A percentile compares a stretch with the other conserved stretches of the same genome.
phyloP scores from a whole-genome alignment of 1,140 invertebrate species.

The Lucilia cuprina region DNA sequence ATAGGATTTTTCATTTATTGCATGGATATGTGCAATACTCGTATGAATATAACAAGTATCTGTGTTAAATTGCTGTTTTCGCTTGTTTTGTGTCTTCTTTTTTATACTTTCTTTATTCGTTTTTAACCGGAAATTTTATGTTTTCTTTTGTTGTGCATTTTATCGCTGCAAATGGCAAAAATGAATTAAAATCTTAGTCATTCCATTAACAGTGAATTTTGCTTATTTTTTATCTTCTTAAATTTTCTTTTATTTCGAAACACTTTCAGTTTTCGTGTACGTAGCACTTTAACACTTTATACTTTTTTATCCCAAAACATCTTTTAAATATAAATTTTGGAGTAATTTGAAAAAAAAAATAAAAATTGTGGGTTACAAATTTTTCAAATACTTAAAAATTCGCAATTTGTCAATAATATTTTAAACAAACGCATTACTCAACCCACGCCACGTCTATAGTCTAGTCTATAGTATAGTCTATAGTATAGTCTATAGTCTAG shows the following conservation, averaged over 20 bases:
- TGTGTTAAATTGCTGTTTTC: constrained; percentile 1
- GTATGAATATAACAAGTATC: not conserved
- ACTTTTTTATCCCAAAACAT: no score
- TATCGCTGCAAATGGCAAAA: constrained; percentile 1
- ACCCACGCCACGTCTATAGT: no score
- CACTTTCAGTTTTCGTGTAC: constrained; percentile 5
- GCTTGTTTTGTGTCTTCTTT: not conserved
- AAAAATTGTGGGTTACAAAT: no score
- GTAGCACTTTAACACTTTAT: no score
- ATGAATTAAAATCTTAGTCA: not conserved
- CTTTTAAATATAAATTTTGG: no score
- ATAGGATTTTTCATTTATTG: not conserved
- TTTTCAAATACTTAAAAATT: no score
- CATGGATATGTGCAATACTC: not conserved
- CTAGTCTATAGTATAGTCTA: no score
- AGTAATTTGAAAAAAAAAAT: no score
- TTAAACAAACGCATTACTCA: no score
- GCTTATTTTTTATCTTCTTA: not conserved
- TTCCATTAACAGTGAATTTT: not conserved
- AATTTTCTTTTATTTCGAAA: not conserved
- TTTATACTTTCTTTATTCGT: not conserved
- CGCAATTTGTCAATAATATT: no score
- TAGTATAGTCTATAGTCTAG: no score
- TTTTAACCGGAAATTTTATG: not conserved
- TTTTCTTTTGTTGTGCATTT: constrained; percentile 7